These are phyloP conservation scores for Drosophila mayaguana DNA, from an alignment of 2,888 invertebrate genomes.

Conservation along the genomic window DNA sequence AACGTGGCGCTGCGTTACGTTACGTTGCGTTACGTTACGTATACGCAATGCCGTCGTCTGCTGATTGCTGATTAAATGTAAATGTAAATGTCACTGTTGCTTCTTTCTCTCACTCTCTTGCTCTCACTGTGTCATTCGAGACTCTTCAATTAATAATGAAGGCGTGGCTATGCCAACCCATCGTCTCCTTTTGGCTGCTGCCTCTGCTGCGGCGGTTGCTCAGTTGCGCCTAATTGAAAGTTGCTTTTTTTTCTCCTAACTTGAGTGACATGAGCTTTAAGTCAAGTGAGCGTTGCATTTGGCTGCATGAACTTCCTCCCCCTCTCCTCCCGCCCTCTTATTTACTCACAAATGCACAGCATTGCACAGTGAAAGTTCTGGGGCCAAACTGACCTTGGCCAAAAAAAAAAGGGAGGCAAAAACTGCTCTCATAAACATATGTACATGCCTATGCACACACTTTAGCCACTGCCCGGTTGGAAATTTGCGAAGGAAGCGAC, in stretches of 20 bases:
- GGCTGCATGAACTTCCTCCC: background rate
- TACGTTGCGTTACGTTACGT: constrained; percentile 19
- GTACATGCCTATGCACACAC: constrained; percentile 3
- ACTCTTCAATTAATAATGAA: constrained; percentile 31
- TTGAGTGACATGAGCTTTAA: constrained; percentile 50
- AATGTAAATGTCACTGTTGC: constrained; percentile 39
- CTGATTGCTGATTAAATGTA: constrained; percentile 44
- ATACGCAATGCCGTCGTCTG: constrained; percentile 37
- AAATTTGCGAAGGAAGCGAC: background rate
- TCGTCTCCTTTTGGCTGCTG: background rate
- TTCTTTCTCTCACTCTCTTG: background rate
- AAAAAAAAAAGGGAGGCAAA: constrained; percentile 4
- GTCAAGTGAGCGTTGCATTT: constrained; percentile 33
- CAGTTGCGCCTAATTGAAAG: constrained; percentile 54
- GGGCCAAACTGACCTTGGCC: constrained; percentile 59
- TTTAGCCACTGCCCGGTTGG: constrained; percentile 14
- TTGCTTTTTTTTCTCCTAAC: constrained; percentile 22
- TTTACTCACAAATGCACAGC: constrained; percentile 38
- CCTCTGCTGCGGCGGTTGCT: constrained; percentile 12
- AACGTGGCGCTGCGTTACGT: constrained; percentile 8
- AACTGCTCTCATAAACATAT: background rate
- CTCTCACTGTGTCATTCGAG: background rate
- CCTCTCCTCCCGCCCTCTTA: background rate
- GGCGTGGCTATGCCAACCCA: constrained; percentile 9
- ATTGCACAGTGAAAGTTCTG: constrained; percentile 21